Conservation (phyloP, 2,888 invertebrate genomes). For the Lithophane ornitopus region DNA sequence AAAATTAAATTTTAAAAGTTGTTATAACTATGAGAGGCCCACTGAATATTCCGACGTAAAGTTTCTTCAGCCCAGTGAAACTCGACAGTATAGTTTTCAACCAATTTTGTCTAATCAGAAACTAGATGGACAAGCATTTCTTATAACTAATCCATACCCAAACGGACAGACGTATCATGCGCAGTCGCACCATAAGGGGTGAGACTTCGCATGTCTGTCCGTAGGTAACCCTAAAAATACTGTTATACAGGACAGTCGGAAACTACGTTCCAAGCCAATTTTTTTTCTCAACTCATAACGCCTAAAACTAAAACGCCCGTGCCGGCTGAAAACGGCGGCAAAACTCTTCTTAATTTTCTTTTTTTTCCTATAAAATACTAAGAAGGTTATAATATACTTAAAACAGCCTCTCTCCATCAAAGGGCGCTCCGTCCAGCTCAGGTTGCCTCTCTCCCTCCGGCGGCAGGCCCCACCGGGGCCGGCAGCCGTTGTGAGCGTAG, state of each 20-base stretch:
- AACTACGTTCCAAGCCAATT: no score
- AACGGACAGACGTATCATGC: neutral
- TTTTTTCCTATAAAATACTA: neutral
- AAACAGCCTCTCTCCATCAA: constrained; percentile 82
- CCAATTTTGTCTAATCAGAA: neutral
- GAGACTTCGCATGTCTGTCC: no score
- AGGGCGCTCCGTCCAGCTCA: constrained; percentile 82
- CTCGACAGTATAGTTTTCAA: neutral
- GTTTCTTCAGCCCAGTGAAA: neutral
- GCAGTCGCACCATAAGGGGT: neutral
- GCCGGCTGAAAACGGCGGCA: neutral
- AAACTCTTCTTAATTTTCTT: neutral
- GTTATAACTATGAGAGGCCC: neutral
- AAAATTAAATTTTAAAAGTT: neutral
- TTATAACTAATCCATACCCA: neutral
- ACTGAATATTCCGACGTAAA: constrained; percentile 1
- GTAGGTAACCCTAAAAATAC: neutral
- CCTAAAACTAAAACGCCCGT: no score
- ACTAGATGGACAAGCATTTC: neutral
- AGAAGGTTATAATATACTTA: constrained; percentile 57
- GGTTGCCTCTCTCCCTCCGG: constrained; percentile 84
- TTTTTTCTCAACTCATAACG: neutral
- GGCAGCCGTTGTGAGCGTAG: constrained; percentile 81
- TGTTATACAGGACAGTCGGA: neutral
- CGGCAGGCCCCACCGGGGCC: constrained; percentile 83